Percentiles rank a stretch among this genome's conserved stretches.
phyloP scores from a whole-genome alignment of 2,797 vertebrate species.

The Lagocephalus sceleratus region DNA sequence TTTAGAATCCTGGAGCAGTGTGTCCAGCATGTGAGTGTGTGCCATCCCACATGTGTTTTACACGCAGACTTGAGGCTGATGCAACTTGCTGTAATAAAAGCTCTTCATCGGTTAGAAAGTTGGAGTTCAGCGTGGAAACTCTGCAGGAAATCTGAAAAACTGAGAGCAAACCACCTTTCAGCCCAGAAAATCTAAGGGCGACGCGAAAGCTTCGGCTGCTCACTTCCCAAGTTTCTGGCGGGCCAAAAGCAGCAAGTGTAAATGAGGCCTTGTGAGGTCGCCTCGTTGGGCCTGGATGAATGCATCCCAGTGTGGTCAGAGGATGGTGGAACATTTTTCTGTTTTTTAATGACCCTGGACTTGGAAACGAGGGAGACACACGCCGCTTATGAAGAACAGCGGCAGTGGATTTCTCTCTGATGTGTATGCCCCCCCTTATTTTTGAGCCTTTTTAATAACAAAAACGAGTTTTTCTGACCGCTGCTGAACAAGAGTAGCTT shows the following conservation, averaged over 20 bases:
- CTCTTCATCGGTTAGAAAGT: not conserved
- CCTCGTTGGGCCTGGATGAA: not conserved
- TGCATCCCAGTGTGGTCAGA: constrained; percentile 1
- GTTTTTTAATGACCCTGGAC: constrained; percentile 22
- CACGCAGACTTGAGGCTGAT: not conserved
- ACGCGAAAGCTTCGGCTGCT: no score
- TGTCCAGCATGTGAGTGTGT: no score
- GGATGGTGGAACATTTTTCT: constrained; percentile 1
- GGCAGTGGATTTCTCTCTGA: not conserved
- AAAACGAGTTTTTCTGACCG: no score
- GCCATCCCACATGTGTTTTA: no score
- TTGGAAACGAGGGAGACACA: constrained; percentile 15
- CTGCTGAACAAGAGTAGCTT: no score
- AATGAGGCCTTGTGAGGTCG: not conserved
- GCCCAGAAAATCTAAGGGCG: not conserved
- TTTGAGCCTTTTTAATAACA: no score
- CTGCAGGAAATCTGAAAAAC: not conserved
- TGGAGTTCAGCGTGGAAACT: constrained; percentile 1
- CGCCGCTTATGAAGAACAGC: constrained; percentile 11
- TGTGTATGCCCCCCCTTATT: not conserved
- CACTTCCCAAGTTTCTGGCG: no score
- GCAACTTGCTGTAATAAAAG: constrained; percentile 24
- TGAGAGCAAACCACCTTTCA: not conserved
- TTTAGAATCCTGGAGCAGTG: no score
- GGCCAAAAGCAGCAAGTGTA: no score